A percentile compares a stretch with the other conserved stretches of the same genome.
Evolutionary conservation across 2,113 vertebrate genomes (phyloP).

Genomic region (Calonectris borealis): DNA sequence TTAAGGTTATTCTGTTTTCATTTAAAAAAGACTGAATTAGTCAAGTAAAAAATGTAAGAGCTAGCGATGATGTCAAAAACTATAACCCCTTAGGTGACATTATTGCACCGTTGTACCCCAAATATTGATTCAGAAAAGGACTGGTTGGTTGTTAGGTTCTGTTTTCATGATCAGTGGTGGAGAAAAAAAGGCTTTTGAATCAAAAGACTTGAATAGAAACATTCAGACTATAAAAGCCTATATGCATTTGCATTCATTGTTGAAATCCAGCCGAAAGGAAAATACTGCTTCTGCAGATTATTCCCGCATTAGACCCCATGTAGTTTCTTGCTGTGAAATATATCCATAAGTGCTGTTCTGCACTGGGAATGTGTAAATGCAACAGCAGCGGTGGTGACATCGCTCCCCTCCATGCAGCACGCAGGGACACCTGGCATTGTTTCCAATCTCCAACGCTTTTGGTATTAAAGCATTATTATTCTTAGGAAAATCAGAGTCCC

Average conservation of each 20-base stretch:
- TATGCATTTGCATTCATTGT: not conserved
- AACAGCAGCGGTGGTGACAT: not conserved
- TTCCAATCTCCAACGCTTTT: not conserved
- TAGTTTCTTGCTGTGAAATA: not conserved
- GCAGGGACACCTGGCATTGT: not conserved
- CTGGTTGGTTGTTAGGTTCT: not conserved
- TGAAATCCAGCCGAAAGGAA: slow-evolving; percentile 29
- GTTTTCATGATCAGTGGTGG: not conserved
- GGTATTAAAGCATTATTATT: not conserved
- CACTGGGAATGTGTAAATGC: not conserved
- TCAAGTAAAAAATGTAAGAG: not conserved
- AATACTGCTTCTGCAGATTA: slow-evolving; percentile 9
- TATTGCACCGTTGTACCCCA: not conserved
- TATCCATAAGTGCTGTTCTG: not conserved
- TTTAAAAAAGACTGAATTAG: not conserved
- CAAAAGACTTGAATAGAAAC: not conserved
- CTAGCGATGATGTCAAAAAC: not conserved
- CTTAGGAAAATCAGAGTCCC: not conserved
- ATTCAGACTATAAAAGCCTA: not conserved
- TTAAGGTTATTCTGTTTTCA: not conserved
- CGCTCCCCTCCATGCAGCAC: accelerated
- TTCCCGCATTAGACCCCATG: not conserved
- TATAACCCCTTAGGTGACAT: not conserved
- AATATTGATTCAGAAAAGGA: not conserved
- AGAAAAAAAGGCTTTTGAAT: slow-evolving; percentile 7